Evolutionary conservation across 2,113 vertebrate genomes (phyloP).

Genomic region (Prolemur simus): DNA sequence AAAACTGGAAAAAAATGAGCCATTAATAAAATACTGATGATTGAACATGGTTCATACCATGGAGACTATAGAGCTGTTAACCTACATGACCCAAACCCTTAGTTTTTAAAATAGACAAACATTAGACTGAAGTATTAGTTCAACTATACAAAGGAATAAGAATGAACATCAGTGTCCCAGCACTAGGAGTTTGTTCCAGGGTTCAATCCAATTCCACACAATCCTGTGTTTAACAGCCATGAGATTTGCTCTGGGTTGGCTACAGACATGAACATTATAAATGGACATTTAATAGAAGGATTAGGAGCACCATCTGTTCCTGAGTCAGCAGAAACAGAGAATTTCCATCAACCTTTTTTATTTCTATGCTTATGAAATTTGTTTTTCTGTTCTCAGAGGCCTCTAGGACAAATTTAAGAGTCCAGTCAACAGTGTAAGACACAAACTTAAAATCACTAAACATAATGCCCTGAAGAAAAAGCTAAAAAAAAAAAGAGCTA

Average conservation of each 20-base stretch:
- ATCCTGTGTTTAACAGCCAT: background rate
- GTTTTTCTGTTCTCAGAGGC: conserved; percentile 45
- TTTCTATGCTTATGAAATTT: conserved; percentile 58
- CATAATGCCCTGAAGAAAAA: conserved; percentile 41
- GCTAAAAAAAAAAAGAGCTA: conserved; percentile 1
- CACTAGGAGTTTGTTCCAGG: background rate
- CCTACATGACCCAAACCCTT: background rate
- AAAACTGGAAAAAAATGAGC: background rate
- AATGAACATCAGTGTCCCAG: background rate
- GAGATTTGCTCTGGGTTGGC: background rate
- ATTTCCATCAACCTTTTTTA: conserved; percentile 51
- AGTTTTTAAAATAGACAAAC: background rate
- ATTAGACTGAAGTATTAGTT: background rate
- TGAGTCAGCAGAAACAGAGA: conserved; percentile 58
- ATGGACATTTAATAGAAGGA: conserved; percentile 51
- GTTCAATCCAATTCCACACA: background rate
- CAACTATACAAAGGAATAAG: background rate
- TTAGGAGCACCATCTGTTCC: conserved; percentile 57
- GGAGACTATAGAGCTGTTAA: background rate
- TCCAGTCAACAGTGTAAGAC: background rate
- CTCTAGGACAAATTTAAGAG: conserved; percentile 15
- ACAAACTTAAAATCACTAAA: conserved; percentile 38
- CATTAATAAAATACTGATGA: background rate
- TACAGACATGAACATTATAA: background rate
- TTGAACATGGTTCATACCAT: background rate